Evolutionary conservation across 2,797 vertebrate genomes (phyloP), one percentile per base, ranked within the genome.

Genomic region (Sternotherus odoratus): DNA sequence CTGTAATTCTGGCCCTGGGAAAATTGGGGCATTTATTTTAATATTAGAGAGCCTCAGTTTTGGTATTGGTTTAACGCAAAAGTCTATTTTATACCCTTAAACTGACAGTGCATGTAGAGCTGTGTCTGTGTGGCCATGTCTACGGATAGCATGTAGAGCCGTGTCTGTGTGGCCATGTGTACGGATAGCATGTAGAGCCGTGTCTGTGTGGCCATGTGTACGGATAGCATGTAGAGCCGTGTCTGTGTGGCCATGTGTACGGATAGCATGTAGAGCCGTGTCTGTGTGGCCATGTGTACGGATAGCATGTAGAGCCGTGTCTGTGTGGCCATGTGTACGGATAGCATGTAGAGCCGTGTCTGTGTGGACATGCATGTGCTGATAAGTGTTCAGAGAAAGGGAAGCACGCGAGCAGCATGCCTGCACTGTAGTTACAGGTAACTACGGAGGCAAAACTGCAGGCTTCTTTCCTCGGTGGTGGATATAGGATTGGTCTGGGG

Each of bases 351-450:
- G 56, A 28, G 0, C 30, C 3, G 10, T 16, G 39, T 39, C 53
- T 57, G 53, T 30, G 24, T 39, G 16, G 1, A 2, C 13, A n/a
- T 0, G 28, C 1, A 1, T 63, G 12, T 2, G 7, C 21, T 2
- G 0, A 36, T 46, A 30, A 6, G 26, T 1, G 9, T 39, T 43
- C 39, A 57, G 19, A 57, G 79, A 80, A 19, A 28, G 36, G 1
- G 8, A 5, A 60, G 23, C 1, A 12, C 43, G 24, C 50, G 43
- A 0, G 1, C 17, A 28, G 39, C 36, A 39, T 16, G 24, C 28
- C 54, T 23, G 24, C 43, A 48, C 24, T 69, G 43, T 46, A 57
- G 24, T 26, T 80, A 28, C 4, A 33, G 12, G 26, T 26, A 46
- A 48, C 43, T 46, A 48, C 28, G 26, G 39, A 28, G 43, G 72